Evolutionary conservation across 2,113 vertebrate genomes (phyloP), one percentile per base, ranked within the genome.

Genomic region (Euleptes europaea): DNA sequence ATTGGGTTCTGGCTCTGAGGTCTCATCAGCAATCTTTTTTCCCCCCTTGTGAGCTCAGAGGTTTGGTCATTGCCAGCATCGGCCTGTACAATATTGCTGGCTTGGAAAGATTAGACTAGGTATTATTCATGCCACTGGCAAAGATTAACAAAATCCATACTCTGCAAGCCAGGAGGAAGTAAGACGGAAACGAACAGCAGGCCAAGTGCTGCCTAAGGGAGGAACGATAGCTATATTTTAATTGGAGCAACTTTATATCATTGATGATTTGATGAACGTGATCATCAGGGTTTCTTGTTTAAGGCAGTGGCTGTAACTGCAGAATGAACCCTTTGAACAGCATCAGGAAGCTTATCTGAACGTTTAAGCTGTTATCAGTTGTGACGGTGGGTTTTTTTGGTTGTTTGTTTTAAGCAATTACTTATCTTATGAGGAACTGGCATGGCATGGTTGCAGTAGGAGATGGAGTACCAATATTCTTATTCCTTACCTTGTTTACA

Each of bases 211-310:
- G 86, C 69, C 57, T 90, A 67, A 78, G 93, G 76, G 76, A 88
- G 44, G 67, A 90, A 65, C 60, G 51, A 7, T 86, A 89, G 65
- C 71, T 31, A 88, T 90, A 92, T 90, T 83, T 87, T 84, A 89
- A 92, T 89, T 33, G 83, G 74, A 93, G 57, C 26, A 54, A 82
- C 91, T 90, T 92, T 65, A 85, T 47, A 90, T 88, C 65, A 88
- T 73, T 84, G 89, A 90, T 76, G 84, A 90, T 83, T 85, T 78
- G 80, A 47, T 82, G 44, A 88, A 88, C 51, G 67, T 70, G 21
- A 19, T 40, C 81, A 40, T 72, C 0, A 76, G 28, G 2, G 60
- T 71, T 88, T 81, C 91, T 88, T 83, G 21, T 88, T 88, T 72
- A 31, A 90, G 2, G 8, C 35, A 86, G 65, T 85, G 75, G 69